Evolutionary conservation across 2,113 vertebrate species (phyloP).

Genomic region (Barbus barbus): DNA sequence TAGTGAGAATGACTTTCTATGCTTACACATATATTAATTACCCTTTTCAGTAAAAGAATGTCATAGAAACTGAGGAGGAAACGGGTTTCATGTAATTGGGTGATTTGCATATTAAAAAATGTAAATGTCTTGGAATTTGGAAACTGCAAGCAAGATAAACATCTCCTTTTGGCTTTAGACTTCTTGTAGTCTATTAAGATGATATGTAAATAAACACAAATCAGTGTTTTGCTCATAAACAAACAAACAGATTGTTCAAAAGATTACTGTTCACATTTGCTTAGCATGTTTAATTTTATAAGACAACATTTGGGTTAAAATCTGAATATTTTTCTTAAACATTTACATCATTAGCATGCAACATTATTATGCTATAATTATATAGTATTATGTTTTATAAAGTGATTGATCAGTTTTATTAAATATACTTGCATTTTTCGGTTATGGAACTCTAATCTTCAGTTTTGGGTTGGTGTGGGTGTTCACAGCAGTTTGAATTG

Average conservation of each 20-base stretch:
- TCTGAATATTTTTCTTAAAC: neutral
- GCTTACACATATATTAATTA: neutral
- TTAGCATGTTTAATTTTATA: neutral
- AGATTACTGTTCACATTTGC: slow-evolving; percentile 1
- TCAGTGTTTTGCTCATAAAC: neutral
- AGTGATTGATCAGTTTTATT: neutral
- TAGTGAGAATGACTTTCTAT: neutral
- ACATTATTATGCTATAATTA: neutral
- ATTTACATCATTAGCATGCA: neutral
- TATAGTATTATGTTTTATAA: neutral
- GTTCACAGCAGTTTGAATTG: neutral
- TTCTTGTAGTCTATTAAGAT: slow-evolving; percentile 19
- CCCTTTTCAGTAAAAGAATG: neutral
- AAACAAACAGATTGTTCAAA: neutral
- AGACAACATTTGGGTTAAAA: no score
- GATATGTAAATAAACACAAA: slow-evolving; percentile 45
- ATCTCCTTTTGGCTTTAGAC: slow-evolving; percentile 32
- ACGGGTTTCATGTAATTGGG: neutral
- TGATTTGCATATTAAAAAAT: neutral
- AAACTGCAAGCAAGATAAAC: slow-evolving; percentile 23
- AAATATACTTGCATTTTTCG: neutral
- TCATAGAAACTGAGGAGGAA: neutral
- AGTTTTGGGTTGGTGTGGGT: slow-evolving; percentile 19
- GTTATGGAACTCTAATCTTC: neutral
- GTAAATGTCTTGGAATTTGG: neutral